phyloP scores from a whole-genome alignment of 2,113 vertebrate species.

The Hyaena hyaena region DNA sequence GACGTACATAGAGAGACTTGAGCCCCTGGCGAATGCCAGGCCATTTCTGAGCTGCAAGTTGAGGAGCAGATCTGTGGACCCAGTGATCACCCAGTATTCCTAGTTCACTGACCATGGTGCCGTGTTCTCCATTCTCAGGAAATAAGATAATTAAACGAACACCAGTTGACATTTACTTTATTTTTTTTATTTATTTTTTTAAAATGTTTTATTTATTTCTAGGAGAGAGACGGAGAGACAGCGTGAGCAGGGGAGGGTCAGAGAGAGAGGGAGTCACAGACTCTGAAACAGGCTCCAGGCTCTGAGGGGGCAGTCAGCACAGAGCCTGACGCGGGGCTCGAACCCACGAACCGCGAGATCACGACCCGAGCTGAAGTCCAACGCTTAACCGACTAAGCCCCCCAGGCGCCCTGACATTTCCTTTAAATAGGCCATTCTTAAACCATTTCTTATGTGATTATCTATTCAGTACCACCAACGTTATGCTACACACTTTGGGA shows the following conservation, averaged over 20 bases:
- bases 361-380: no score
- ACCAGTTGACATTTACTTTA: neutral
- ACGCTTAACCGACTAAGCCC: no score
- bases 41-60: rapidly evolving
- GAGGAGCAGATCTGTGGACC: rapidly evolving
- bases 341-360: no score
- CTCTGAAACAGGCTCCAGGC: no score
- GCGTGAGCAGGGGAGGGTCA: no score
- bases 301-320: no score
- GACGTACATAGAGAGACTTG: neutral
- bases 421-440: neutral
- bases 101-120: neutral
- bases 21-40: rapidly evolving
- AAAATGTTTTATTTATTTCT: no score
- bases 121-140: neutral
- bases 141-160: neutral
- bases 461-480: neutral
- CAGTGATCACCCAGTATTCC: neutral
- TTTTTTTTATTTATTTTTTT: no score
- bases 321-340: no score
- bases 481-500: neutral
- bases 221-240: no score
- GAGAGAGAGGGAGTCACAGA: no score
- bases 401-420: no score
- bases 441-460: neutral